phyloP scores from a whole-genome alignment of 2,888 invertebrate genomes.

The Abscondita cerata region DNA sequence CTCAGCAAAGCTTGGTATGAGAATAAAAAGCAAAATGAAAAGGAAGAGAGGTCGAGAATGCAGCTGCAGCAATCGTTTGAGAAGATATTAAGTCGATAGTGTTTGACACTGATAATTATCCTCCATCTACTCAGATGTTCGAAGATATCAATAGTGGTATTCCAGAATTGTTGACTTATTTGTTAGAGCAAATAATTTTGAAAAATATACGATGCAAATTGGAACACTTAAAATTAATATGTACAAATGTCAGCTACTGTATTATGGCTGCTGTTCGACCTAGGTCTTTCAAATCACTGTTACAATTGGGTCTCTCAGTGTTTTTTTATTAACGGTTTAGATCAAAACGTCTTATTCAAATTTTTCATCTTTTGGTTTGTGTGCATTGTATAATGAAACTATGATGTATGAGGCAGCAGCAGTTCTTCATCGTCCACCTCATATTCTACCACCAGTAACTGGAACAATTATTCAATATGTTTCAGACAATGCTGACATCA shows the following conservation, averaged over 20 bases:
- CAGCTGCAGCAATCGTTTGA: too few relatives aligned
- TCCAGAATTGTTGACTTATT: constrained; percentile 5
- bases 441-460: too few relatives aligned
- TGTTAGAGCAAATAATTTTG: constrained; percentile 5
- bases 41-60: constrained; percentile 40
- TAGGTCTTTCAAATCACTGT: constrained; percentile 15
- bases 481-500: too few relatives aligned
- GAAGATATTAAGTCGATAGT: too few relatives aligned
- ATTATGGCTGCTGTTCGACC: too few relatives aligned
- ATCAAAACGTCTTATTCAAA: constrained; percentile 7
- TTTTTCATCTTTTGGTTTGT: too few relatives aligned
- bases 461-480: not conserved
- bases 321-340: constrained; percentile 14
- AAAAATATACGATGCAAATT: constrained; percentile 7
- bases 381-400: too few relatives aligned
- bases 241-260: too few relatives aligned
- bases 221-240: constrained; percentile 16
- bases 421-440: too few relatives aligned
- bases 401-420: too few relatives aligned
- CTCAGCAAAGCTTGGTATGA: too few relatives aligned
- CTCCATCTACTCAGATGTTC: not conserved
- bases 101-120: constrained; percentile 38
- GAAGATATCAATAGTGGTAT: constrained; percentile 15
- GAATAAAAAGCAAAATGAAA: constrained; percentile 42
- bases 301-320: constrained; percentile 15